Percentiles rank a stretch among this genome's conserved stretches.
Conservation (phyloP, 2,888 invertebrate genomes). For the Luperina nickerlii region DNA sequence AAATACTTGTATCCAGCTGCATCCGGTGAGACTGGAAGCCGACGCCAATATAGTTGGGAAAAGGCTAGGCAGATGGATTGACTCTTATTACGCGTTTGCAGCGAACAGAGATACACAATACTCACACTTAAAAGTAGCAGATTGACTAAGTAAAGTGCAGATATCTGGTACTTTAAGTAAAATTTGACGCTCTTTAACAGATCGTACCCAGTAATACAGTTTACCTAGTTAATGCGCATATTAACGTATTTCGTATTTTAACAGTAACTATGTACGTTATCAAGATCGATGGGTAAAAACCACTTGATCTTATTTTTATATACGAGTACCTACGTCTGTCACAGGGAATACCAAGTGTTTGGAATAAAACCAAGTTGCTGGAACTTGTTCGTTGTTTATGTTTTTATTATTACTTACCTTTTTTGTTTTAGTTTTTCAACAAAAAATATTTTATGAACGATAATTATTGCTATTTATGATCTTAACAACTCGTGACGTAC, state of each 20-base stretch:
- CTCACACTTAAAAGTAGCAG: too few relatives aligned
- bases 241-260: not conserved
- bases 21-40: too few relatives aligned
- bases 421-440: constrained; percentile 17
- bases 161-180: too few relatives aligned
- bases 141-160: too few relatives aligned
- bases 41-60: too few relatives aligned
- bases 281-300: constrained; percentile 19
- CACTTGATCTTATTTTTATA: constrained; percentile 4
- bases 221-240: not conserved
- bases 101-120: too few relatives aligned
- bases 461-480: constrained; percentile 30
- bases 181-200: not conserved
- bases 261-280: not conserved
- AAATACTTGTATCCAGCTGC: too few relatives aligned
- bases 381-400: constrained; percentile 30
- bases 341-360: constrained; percentile 15
- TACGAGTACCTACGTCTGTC: not conserved
- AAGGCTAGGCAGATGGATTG: too few relatives aligned
- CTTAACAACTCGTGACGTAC: not conserved
- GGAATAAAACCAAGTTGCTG: constrained; percentile 7
- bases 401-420: constrained; percentile 16
- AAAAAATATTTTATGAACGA: constrained; percentile 33
- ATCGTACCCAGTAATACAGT: not conserved
- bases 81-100: too few relatives aligned